Base-by-base conservation (phyloP, 2,888 invertebrate species). In the Epistrophe grossulariae region DNA sequence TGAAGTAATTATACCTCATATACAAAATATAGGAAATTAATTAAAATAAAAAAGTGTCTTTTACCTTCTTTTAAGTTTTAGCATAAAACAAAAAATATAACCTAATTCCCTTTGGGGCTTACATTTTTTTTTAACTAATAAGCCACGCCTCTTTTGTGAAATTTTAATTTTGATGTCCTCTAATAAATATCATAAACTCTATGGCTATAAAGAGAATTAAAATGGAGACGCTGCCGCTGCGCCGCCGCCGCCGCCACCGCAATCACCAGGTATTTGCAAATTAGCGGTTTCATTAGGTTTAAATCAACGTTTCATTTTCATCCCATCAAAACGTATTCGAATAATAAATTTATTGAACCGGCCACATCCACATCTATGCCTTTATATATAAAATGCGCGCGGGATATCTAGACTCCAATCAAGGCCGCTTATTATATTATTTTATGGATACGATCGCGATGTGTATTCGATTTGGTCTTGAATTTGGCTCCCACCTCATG, bases 401-500 rank as follows among this genome's bases (percentile, higher is more conserved):
- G 15, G 17, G 40, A 24, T 45, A 64, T 52, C 43, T 35, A 71
- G 60, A 79, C 81, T 64, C 84, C 77, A 85, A 85, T 78, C 77
- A 72, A 84, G 81, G 72, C 84, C 62, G 84, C 84, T 68, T 84
- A 84, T 81, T 81, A 84, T 81, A 85, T 59, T 60, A 38, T 60
- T 62, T 40, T 73, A 76, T 81, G 55, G 80, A 74, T 48, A 35
- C 66, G 45, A 66, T 17, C 31, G 48, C 59, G 59, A 31, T 59
- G 60, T 77, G 62, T 70, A 73, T 85, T 81, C 85, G 85, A 78
- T 85, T 81, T 85, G 74, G 70, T 70, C 74, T 85, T 78, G 78
- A 85, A 82, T 85, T 85, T 74, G 73, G 78, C 81, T 85, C 81
- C 81, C 81, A 85, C 82, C 81, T 85, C 78, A 70, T 82, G 85